Base-by-base conservation (phyloP, 2,797 vertebrate species). In the Alfaro cultratus region DNA sequence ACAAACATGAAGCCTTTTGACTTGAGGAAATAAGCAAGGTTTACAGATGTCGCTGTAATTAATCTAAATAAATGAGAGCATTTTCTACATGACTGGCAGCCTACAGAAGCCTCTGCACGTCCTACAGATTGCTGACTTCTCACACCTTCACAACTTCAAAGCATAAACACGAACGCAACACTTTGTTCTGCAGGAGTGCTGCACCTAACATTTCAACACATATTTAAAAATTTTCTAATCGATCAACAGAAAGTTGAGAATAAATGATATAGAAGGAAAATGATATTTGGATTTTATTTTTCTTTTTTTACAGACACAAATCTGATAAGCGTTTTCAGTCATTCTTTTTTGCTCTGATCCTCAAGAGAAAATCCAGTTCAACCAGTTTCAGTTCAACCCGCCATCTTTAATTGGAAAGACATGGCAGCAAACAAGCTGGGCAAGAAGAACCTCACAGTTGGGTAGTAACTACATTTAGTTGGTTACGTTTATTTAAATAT, bases 21-120 rank as follows among this genome's bases (percentile, higher is more conserved):
- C 79, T 49, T 74, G 34, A 34, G 62, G 70, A 85, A 86, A 88
- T 83, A 83, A 77, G 78, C 72, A 31, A 72, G 77, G 57, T 77
- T 83, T 67, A 73, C 80, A 88, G 88, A 79, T 79, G 85, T 62
- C 34, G 60, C 78, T 86, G 74, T 89, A 90, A 88, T 91, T 90
- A 81, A 67, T 68, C 71, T 73, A 79, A 89, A 88, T 81, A 90
- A 88, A 89, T 75, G 21, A 82, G 46, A 77, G 31, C 71, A 80
- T 84, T 86, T 87, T 86, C 77, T 73, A 89, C 73, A 80, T 89
- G 92, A 90, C 11, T 89, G 91, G 80, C 83, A 87, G 82, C 53
- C 60, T 76, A 73, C 36, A 45, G 47, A 78, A 41, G 76, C 78
- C 64, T 82, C 67, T 29, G 21, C 29, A 73, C 45, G 21, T 23